Conservation (phyloP, 2,797 vertebrate species). For the Caiman crocodilus region DNA sequence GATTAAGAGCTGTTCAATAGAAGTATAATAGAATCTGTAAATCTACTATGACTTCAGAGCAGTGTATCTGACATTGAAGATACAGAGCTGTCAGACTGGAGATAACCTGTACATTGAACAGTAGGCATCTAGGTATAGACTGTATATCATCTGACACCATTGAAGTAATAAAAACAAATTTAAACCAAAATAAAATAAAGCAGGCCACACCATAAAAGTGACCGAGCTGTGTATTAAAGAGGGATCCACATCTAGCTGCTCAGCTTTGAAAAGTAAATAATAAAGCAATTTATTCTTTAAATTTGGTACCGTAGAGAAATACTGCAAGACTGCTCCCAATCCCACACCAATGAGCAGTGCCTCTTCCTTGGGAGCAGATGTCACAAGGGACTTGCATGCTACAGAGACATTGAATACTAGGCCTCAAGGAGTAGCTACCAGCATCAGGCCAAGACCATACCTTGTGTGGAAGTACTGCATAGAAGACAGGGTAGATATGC, state of each 20-base stretch:
- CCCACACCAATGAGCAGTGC: background rate
- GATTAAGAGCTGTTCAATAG: constrained; percentile 83
- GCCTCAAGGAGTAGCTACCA: no score
- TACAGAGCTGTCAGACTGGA: constrained; percentile 76
- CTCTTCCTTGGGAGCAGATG: background rate
- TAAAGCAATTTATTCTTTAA: background rate
- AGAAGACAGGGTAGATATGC: no score
- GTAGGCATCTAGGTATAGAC: constrained; percentile 45
- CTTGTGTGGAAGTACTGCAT: fast-evolving
- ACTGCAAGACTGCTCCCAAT: background rate
- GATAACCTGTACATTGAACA: constrained; percentile 74
- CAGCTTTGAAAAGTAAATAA: constrained; percentile 28
- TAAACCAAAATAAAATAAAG: constrained; percentile 64
- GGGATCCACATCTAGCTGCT: background rate
- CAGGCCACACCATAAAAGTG: background rate
- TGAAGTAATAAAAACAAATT: constrained; percentile 47
- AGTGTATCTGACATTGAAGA: constrained; percentile 74
- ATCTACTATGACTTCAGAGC: constrained; percentile 78
- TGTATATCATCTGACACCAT: constrained; percentile 71
- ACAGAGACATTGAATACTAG: no score
- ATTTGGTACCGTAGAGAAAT: background rate
- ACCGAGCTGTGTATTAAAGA: constrained; percentile 42
- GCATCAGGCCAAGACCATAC: background rate
- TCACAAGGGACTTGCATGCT: background rate
- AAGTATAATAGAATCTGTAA: constrained; percentile 85